Evolutionary conservation across 2,888 invertebrate species (phyloP), one percentile per base, ranked within the genome.

Genomic region (Oscheius sp.): DNA sequence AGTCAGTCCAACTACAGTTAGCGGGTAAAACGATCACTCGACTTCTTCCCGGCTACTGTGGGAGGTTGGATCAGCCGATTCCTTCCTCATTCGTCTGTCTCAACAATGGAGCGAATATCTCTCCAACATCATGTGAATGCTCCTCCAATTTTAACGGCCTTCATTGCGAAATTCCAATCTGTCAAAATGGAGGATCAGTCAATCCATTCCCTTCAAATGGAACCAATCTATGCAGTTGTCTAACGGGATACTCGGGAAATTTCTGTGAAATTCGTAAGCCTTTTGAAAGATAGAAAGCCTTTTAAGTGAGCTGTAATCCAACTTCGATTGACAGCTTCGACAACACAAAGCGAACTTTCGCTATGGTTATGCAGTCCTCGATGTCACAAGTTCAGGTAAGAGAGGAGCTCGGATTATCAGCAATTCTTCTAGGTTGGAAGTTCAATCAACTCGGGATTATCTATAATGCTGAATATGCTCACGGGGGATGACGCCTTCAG

Each of bases 321-420:
- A n/a, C 52, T 12, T 52, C 52, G 12, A 20, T 29, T 3, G 52
- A 52, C 23, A 37, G 39, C 1, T 76, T 76, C 61, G 52, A 74
- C 45, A 72, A 72, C 6, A 70, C 66, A 29, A 69, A 73, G 17
- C 68, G 76, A 15, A 65, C 67, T 6, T 72, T 76, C 23, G 72
- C 72, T 10, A 15, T 76, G 12, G 72, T 76, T 33, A 34, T 76
- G 20, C 72, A 76, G 45, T 71, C 70, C 8, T 65, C 72, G n/a
- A 66, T 76, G 23, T 74, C 74, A 1, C 58, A 71, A 8, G 55
- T 66, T 31, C 39, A 34, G 53, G 48, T 64, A 17, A 8, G 17
- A 46, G 17, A 10, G 8, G n/a, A 6, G 10, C 46, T 45, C 17
- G 8, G 6, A 45, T 45, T 45, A 6, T 10, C 5, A 48, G 20